Evolutionary conservation across 2,113 vertebrate genomes (phyloP).

Genomic region (Uria lomvia): DNA sequence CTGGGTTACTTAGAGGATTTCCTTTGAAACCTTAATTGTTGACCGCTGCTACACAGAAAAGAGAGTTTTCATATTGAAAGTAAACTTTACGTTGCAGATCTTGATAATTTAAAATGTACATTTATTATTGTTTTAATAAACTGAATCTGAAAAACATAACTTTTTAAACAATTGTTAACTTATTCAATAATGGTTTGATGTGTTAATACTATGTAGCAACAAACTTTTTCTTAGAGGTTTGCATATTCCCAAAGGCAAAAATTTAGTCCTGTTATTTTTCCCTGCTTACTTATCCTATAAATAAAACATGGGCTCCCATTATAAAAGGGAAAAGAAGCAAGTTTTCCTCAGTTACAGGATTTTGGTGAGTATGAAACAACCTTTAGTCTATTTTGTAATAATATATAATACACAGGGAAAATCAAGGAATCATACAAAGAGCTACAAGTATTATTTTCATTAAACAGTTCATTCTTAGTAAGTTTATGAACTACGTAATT

Average conservation of each 20-base stretch:
- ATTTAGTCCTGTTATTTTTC: not conserved
- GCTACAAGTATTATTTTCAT: not conserved
- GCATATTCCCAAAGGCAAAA: not conserved
- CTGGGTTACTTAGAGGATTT: not conserved
- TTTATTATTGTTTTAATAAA: not conserved
- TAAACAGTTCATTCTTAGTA: not conserved
- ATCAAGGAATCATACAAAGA: not conserved
- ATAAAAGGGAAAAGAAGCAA: not conserved
- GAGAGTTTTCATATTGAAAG: not conserved
- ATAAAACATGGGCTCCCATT: not conserved
- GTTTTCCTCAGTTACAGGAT: not conserved
- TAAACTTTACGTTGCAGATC: not conserved
- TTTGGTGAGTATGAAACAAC: not conserved
- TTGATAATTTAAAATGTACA: not conserved
- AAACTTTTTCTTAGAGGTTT: not conserved
- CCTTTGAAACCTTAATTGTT: not conserved
- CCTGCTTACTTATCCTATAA: not conserved
- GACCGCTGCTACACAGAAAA: not conserved
- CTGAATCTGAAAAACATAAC: not conserved
- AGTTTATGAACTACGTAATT: not conserved
- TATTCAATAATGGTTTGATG: not conserved
- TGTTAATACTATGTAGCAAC: not conserved
- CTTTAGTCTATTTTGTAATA: not conserved
- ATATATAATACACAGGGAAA: not conserved
- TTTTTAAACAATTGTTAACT: not conserved